Percentiles rank a stretch among this genome's conserved stretches.
Evolutionary conservation across 2,888 invertebrate genomes (phyloP).

Genomic region (Ceramica pisi): DNA sequence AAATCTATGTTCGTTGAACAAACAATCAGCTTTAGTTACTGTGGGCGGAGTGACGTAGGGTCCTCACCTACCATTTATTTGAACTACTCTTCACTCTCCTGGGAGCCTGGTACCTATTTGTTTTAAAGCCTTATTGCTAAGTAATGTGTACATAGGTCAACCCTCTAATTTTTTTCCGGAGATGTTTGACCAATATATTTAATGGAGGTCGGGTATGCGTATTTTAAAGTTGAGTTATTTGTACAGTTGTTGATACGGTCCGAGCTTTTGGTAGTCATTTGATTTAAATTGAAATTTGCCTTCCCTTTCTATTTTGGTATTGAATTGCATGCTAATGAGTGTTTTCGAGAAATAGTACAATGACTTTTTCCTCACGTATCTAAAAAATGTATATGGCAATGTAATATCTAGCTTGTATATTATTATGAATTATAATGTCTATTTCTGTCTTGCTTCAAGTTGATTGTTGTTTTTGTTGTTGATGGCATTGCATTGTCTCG

Average conservation of each 20-base stretch:
- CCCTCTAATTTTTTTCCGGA: conserved; percentile 85
- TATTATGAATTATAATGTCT: no score
- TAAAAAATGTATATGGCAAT: no score
- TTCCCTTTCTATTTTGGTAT: background rate
- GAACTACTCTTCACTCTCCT: conserved; percentile 80
- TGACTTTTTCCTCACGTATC: background rate
- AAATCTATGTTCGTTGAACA: conserved; percentile 89
- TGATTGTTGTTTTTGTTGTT: no score
- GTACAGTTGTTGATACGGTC: conserved; percentile 1
- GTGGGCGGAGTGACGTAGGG: conserved; percentile 84
- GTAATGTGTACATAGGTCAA: conserved; percentile 90
- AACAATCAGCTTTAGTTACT: conserved; percentile 90
- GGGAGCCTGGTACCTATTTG: conserved; percentile 83
- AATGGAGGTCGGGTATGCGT: conserved; percentile 69
- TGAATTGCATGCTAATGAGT: background rate
- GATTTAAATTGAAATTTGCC: conserved; percentile 18
- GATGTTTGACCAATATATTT: conserved; percentile 87
- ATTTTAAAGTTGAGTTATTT: conserved; percentile 48
- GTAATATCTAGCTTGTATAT: no score
- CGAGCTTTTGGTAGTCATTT: conserved; percentile 3
- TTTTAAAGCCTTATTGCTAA: conserved; percentile 91
- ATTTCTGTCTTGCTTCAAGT: no score
- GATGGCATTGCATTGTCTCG: no score
- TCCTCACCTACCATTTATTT: conserved; percentile 82
- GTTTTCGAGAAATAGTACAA: background rate